A percentile compares a stretch with the other conserved stretches of the same genome.
These are phyloP conservation scores for Danio choprae DNA, from an alignment of 2,797 vertebrate species.

Conservation along the genomic window DNA sequence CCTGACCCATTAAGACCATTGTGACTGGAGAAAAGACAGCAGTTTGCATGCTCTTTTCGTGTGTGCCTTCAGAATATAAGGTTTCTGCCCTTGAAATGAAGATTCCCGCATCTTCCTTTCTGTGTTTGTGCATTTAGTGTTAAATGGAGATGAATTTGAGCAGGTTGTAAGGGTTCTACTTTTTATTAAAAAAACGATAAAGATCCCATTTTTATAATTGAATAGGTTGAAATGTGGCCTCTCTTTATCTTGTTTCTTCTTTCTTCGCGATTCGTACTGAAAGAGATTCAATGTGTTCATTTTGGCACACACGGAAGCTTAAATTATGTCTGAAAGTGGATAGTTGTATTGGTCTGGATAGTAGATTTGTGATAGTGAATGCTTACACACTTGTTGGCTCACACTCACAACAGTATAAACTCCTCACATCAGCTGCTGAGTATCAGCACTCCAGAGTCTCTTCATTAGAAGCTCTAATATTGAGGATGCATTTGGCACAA, in stretches of 20 bases:
- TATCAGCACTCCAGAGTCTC: neutral
- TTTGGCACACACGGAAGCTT: constrained; percentile 2
- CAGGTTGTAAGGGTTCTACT: neutral
- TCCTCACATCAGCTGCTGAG: neutral
- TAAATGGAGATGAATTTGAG: constrained; percentile 27
- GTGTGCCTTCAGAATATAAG: constrained; percentile 10
- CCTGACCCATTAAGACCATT: neutral
- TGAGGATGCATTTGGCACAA: constrained; percentile 6
- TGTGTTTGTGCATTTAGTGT: neutral
- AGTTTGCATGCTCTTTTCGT: neutral
- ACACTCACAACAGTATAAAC: neutral
- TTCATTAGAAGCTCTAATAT: neutral
- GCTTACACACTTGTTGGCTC: constrained; percentile 3
- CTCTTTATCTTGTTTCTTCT: constrained; percentile 11
- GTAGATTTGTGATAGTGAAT: constrained; percentile 17
- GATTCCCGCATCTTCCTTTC: neutral
- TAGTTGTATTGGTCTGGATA: constrained; percentile 15
- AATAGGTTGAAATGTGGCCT: neutral
- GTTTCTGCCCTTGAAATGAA: constrained; percentile 15
- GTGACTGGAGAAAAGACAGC: neutral
- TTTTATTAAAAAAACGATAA: constrained; percentile 3
- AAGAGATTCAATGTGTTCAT: constrained; percentile 36
- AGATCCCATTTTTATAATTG: constrained; percentile 3
- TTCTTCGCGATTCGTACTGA: constrained; percentile 24
- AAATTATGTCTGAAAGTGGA: constrained; percentile 12